Base-by-base conservation (phyloP, 2,113 vertebrate genomes). In the Gallinago media region DNA sequence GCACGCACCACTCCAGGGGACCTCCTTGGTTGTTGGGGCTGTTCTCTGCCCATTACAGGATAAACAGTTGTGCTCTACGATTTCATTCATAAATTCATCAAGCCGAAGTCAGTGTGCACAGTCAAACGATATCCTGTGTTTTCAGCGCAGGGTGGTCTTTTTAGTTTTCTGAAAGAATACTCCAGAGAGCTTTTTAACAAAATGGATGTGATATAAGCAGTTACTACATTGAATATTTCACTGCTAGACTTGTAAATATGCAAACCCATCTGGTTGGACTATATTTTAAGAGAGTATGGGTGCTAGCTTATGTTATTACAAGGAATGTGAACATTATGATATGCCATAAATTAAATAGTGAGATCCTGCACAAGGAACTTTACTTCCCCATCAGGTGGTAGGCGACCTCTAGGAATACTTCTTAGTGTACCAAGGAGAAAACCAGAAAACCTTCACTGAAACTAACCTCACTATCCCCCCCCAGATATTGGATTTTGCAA, bases 211-310 rank as follows among this genome's bases (percentile, higher is more conserved):
- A 61, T 79, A 58, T 14, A 85, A 88, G 70, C 71, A 70, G 74
- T 59, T 77, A 49, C 83, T 85, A 36, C 46, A 21, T 25, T 71
- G 75, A 58, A 22, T 92, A 66, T 96, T 97, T 96, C 89, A 76
- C 54, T 93, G 67, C 50, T 88, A 55, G 84, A 85, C 82, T 93
- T 93, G 88, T 93, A 95, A 96, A 93, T 88, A 83, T 59, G 71
- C 81, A 93, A 80, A 49, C 50, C 63, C 86, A 88, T 96, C 91
- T 95, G 95, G 56, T 0, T 93, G 55, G 65, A 42, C 75, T 25
- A 6, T 91, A 77, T 86, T 97, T 95, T 80, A 88, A 70, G 68
- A 59, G 58, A 66, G 13, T 23, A 80, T 59, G 72, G 83, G 58
- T 91, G 32, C 17, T 80, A 73, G 27, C 42, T 73, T 36, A 8